Percentiles rank a stretch among this genome's conserved stretches.
Evolutionary conservation across 2,888 invertebrate genomes (phyloP).

Genomic region (Drosophila fulvimacula): DNA sequence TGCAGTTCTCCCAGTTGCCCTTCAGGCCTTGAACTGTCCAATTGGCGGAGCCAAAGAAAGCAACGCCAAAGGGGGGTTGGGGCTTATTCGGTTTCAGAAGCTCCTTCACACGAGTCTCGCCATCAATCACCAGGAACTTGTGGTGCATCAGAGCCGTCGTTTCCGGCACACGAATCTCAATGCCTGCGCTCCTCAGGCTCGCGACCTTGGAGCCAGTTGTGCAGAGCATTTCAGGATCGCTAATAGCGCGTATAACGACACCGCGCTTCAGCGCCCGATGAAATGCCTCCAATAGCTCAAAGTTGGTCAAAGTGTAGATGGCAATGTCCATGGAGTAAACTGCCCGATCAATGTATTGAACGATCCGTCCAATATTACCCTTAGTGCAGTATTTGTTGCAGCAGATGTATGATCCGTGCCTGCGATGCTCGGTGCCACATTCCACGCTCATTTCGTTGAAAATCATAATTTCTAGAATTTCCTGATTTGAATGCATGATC

Average conservation of each 20-base stretch:
- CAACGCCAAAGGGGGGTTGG: slow-evolving; percentile 18
- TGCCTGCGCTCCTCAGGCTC: slow-evolving; percentile 47
- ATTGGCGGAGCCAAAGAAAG: slow-evolving; percentile 80
- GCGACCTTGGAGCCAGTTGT: slow-evolving; percentile 66
- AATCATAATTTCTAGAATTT: slow-evolving; percentile 44
- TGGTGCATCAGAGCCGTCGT: slow-evolving; percentile 82
- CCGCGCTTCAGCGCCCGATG: slow-evolving; percentile 70
- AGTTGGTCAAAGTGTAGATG: slow-evolving; percentile 80
- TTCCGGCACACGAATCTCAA: slow-evolving; percentile 77
- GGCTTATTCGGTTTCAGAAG: neutral
- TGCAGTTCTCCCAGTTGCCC: slow-evolving; percentile 83
- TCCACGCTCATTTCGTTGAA: slow-evolving; percentile 55
- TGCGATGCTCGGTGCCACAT: slow-evolving; percentile 19
- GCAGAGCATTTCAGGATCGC: slow-evolving; percentile 77
- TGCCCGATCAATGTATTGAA: slow-evolving; percentile 68
- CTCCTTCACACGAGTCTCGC: slow-evolving; percentile 52
- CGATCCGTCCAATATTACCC: slow-evolving; percentile 59
- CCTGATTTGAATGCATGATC: neutral
- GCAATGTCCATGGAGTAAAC: slow-evolving; percentile 80
- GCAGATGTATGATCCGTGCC: slow-evolving; percentile 10
- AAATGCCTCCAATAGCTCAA: slow-evolving; percentile 58
- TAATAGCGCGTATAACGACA: slow-evolving; percentile 75
- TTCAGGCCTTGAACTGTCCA: slow-evolving; percentile 81
- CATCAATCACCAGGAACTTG: slow-evolving; percentile 83
- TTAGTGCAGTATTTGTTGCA: slow-evolving; percentile 56